Evolutionary conservation across 2,113 vertebrate species (phyloP), one percentile per base, ranked within the genome.

Genomic region (Oreochromis spilurus): DNA sequence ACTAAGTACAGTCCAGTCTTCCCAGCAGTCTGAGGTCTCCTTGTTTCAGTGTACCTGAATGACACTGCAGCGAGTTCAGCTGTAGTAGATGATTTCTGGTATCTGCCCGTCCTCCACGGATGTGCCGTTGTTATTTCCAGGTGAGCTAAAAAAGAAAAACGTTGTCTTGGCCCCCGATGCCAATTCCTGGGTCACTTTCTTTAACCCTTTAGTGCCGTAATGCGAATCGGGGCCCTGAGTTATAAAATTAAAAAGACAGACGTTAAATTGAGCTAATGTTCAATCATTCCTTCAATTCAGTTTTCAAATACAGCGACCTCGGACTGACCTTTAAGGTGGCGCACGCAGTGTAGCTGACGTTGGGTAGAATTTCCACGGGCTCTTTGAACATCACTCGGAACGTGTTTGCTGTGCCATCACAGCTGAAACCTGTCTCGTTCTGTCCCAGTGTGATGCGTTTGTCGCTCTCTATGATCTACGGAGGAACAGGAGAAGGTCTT

Each of bases 351-450:
- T 99, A 99, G 95, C 96, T 98, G 89, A 98, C 96, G 0, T 96
- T 98, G 89, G 98, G 97, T 57, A 98, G 90, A 81, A 99, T 98
- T 91, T 99, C 98, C 85, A 99, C 96, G 1, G 98, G 98, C 54
- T 99, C 97, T 88, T 98, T 98, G 94, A 99, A 98, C 98, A 99
- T 98, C 48, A 99, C 98, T 93, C 98, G 95, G 96, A 99, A 99
- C 0, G 97, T 99, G 88, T 91, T 98, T 4, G 97, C 97, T 2
- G 98, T 97, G 79, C 98, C 98, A 7, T 99, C 98, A 65, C 98
- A 99, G 87, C 98, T 98, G 82, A 99, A 99, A 4, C 97, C 97
- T 0, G 98, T 99, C 87, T 99, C 98, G 0, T 98, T 99, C 67
- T 98, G 97, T 75, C 98, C 98, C 14, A 99, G 95, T 0, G 97